These are phyloP conservation scores for Carposina sasakii DNA, from an alignment of 1,140 invertebrate genomes.

Conservation along the genomic window DNA sequence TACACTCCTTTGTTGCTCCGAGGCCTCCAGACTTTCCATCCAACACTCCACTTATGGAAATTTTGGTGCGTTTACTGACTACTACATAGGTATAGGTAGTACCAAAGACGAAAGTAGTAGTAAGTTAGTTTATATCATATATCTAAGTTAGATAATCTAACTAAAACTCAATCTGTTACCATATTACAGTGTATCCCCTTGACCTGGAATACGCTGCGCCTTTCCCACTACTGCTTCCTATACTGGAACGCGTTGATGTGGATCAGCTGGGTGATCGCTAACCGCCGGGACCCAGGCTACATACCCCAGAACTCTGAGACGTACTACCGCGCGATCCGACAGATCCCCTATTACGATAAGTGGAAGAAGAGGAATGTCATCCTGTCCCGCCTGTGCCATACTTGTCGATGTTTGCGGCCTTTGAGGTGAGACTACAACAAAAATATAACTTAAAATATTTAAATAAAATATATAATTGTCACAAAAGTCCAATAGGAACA, in stretches of 20 bases:
- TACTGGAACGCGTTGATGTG: conserved; percentile 94
- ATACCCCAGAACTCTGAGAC: conserved; percentile 90
- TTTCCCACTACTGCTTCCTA: conserved; percentile 91
- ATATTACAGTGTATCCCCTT: conserved; percentile 87
- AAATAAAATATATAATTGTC: no score
- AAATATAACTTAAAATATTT: no score
- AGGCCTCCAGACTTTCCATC: no score
- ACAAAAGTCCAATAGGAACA: no score
- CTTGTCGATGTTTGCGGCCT: conserved; percentile 89
- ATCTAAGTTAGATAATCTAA: no score
- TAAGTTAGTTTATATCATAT: no score
- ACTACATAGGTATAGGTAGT: no score
- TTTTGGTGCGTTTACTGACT: no score
- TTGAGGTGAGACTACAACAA: conserved; percentile 71
- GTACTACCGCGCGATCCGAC: conserved; percentile 90
- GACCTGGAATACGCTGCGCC: conserved; percentile 90
- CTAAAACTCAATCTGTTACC: no score
- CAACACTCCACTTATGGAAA: no score
- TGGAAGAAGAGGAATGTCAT: conserved; percentile 91
- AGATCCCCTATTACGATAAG: conserved; percentile 91
- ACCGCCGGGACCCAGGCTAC: conserved; percentile 90
- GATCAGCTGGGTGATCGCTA: conserved; percentile 92
- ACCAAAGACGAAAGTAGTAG: no score
- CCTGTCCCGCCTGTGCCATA: conserved; percentile 90
- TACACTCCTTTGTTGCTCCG: no score